Conservation (phyloP, 2,888 invertebrate species). For the Hylaea fasciaria region DNA sequence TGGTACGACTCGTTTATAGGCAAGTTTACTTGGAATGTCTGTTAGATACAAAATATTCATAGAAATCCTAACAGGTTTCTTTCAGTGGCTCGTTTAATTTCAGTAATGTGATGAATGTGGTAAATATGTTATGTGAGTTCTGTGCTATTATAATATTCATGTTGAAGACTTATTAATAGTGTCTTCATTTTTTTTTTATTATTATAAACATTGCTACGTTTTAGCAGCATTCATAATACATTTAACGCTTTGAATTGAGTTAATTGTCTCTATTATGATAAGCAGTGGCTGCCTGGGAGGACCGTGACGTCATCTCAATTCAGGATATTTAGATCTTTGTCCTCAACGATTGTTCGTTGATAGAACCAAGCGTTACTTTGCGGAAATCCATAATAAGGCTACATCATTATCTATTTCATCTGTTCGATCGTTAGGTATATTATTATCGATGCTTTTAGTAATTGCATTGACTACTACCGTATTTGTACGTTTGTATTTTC, state of each 20-base stretch:
- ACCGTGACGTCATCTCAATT: constrained; percentile 26
- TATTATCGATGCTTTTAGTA: too few species aligned
- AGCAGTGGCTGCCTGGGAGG: constrained; percentile 23
- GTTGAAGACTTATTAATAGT: background rate
- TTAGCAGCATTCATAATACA: constrained; percentile 26
- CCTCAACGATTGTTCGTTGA: background rate
- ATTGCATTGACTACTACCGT: too few species aligned
- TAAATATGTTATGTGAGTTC: background rate
- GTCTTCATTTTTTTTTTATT: background rate
- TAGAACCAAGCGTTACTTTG: too few species aligned
- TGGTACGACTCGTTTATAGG: constrained; percentile 5
- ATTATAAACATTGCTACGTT: constrained; percentile 1
- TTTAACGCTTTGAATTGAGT: constrained; percentile 23
- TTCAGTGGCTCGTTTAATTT: constrained; percentile 11
- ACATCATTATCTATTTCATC: too few species aligned
- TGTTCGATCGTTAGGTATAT: too few species aligned
- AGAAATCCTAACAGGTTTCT: background rate
- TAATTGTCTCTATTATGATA: constrained; percentile 27
- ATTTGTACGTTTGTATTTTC: constrained; percentile 3
- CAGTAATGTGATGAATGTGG: constrained; percentile 9
- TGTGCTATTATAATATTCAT: background rate
- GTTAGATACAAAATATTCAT: background rate
- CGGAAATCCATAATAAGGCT: too few species aligned
- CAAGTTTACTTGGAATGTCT: constrained; percentile 14
- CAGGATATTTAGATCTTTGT: background rate